Conservation (phyloP, 2,888 invertebrate species). For the Euclidia mi region DNA sequence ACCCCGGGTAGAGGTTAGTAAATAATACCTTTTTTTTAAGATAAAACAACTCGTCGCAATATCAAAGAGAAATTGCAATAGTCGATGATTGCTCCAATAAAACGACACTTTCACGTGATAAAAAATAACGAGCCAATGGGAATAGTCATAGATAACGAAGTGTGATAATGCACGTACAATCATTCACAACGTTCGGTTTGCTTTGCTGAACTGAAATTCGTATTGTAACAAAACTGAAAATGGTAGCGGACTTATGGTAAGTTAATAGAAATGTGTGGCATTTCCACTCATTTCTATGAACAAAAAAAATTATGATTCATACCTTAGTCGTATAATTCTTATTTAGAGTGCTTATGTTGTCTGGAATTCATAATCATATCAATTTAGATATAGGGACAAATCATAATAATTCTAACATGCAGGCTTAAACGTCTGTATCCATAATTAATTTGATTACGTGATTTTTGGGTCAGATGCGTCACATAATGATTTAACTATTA, state of each 20-base stretch:
- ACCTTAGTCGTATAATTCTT: background rate
- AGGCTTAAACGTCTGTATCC: too few relatives aligned
- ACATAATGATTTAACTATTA: too few relatives aligned
- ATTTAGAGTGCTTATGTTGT: background rate
- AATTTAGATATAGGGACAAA: too few relatives aligned
- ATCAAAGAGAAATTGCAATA: background rate
- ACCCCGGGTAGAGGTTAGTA: too few relatives aligned
- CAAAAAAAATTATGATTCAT: constrained; percentile 21
- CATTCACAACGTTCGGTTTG: constrained; percentile 3
- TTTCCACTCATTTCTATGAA: constrained; percentile 18
- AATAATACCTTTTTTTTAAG: too few relatives aligned
- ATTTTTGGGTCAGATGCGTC: too few relatives aligned
- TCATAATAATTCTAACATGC: too few relatives aligned
- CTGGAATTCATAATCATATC: too few relatives aligned
- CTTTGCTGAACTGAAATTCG: constrained; percentile 12
- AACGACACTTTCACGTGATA: background rate
- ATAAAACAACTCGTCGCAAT: too few relatives aligned
- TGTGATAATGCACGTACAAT: constrained; percentile 7
- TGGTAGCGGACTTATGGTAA: constrained; percentile 13
- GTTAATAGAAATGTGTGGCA: too few relatives aligned
- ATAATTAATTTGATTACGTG: too few relatives aligned
- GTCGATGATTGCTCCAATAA: background rate
- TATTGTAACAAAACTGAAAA: constrained; percentile 16
- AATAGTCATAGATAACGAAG: constrained; percentile 7
- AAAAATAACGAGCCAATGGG: constrained; percentile 19